phyloP scores from a whole-genome alignment of 2,113 vertebrate genomes.

The Hydropotes inermis region DNA sequence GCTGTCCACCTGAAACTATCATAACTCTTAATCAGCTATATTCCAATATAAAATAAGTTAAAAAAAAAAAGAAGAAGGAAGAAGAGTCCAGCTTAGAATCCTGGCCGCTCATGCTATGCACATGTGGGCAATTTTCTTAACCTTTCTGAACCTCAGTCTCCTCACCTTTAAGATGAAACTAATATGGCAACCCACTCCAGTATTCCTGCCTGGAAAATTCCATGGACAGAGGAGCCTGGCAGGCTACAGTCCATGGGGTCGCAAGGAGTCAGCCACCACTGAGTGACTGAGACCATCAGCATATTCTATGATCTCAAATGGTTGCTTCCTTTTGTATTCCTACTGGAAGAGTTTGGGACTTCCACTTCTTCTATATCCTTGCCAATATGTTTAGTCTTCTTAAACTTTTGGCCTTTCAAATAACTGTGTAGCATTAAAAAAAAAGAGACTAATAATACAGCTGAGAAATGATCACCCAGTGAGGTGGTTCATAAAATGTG shows the following conservation, averaged over 20 bases:
- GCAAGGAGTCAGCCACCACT: background rate
- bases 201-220: background rate
- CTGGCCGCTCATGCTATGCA: background rate
- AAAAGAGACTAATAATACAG: background rate
- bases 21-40: background rate
- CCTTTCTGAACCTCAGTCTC: background rate
- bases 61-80: background rate
- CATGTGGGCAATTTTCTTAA: background rate
- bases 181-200: background rate
- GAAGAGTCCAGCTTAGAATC: fast-evolving
- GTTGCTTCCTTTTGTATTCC: background rate
- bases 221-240: background rate
- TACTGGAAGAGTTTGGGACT: background rate
- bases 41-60: background rate
- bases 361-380: background rate
- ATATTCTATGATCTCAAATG: background rate
- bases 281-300: background rate
- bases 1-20: background rate
- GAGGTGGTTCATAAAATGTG: background rate
- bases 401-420: background rate
- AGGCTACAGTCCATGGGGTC: background rate
- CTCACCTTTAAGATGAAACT: background rate
- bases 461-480: background rate
- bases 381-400: background rate
- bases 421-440: background rate